These are phyloP conservation scores for Pipistrellus kuhlii DNA, from an alignment of 2,797 vertebrate genomes.

Conservation along the genomic window DNA sequence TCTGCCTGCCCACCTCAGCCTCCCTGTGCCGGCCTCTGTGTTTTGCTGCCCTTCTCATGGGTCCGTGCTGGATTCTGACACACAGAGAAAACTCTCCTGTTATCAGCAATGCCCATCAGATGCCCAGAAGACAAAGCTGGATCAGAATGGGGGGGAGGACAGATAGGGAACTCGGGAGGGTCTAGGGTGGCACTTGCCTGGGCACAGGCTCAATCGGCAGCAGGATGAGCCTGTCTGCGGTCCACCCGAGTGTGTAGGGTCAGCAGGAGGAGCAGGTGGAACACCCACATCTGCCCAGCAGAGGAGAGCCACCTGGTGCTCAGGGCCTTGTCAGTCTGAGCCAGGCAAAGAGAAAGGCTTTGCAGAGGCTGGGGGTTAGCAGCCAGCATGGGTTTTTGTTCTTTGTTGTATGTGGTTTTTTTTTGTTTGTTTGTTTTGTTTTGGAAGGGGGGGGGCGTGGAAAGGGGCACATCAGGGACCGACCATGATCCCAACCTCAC, in stretches of 20 bases:
- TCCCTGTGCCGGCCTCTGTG: not conserved
- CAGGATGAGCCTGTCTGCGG: not conserved
- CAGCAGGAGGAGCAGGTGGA: not conserved
- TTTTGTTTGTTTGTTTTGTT: too few species aligned
- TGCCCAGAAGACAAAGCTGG: not conserved
- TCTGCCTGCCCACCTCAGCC: not conserved
- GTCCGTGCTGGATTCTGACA: not conserved
- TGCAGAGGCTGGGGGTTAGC: not conserved
- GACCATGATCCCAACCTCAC: not conserved
- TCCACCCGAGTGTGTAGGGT: not conserved
- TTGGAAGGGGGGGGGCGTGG: too few species aligned
- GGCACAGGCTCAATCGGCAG: not conserved
- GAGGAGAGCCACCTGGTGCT: not conserved
- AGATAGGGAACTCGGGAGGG: accelerated
- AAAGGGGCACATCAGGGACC: not conserved
- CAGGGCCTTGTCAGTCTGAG: not conserved
- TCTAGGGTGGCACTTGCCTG: not conserved
- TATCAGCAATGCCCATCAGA: not conserved
- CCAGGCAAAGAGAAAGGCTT: not conserved
- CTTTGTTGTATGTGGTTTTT: not conserved
- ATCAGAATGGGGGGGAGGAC: not conserved
- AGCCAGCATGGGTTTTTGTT: not conserved
- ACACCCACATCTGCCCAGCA: not conserved
- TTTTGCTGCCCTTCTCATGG: not conserved
- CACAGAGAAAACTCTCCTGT: not conserved